Percentiles rank a stretch among this genome's conserved stretches.
Evolutionary conservation across 1,140 invertebrate species (phyloP).

Genomic region (Hyposmocoma kahamanoa): DNA sequence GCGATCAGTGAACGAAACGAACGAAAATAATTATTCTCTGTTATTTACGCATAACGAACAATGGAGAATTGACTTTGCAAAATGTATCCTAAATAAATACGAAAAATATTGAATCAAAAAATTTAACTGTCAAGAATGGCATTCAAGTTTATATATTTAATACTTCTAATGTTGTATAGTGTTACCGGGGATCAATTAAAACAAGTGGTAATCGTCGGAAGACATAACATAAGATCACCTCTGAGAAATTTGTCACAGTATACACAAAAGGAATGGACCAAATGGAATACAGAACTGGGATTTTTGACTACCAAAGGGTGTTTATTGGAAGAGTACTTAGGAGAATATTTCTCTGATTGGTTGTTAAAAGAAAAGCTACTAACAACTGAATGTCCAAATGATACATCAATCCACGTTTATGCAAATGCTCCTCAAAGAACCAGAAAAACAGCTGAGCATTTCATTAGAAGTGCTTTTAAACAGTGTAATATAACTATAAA

Average conservation of each 20-base stretch:
- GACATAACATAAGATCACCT: neutral
- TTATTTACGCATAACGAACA: too few species aligned
- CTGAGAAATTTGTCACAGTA: neutral
- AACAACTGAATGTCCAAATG: neutral
- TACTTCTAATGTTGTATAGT: too few species aligned
- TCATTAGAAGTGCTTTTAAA: neutral
- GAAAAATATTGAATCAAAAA: too few species aligned
- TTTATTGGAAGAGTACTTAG: neutral
- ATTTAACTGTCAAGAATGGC: too few species aligned
- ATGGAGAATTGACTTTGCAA: too few species aligned
- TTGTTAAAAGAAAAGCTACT: neutral
- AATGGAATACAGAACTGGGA: neutral
- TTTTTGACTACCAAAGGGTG: constrained; percentile 2
- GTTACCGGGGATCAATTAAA: constrained; percentile 21
- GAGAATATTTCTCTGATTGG: constrained; percentile 4
- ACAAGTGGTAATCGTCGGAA: neutral
- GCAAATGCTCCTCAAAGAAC: constrained; percentile 3
- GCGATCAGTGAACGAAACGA: too few species aligned
- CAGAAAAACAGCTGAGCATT: neutral
- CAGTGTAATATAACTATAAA: neutral
- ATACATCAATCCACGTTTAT: neutral
- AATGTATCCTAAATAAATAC: too few species aligned
- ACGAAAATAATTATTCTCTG: too few species aligned
- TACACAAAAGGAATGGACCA: neutral
- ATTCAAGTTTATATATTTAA: too few species aligned